These are phyloP conservation scores for Drosophila pandora DNA, from an alignment of 1,140 invertebrate species.

Conservation along the genomic window DNA sequence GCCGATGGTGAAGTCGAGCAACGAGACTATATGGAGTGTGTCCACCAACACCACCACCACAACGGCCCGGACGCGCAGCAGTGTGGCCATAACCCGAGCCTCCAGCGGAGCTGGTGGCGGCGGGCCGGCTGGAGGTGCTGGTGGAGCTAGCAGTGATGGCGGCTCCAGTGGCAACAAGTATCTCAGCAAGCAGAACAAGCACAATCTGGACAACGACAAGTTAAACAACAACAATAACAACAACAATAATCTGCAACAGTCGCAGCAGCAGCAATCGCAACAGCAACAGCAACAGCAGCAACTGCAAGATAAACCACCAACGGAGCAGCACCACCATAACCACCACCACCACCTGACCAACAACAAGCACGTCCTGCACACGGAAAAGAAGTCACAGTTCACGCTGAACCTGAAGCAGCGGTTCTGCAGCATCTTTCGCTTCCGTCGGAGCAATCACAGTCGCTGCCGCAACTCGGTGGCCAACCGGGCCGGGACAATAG, in stretches of 20 bases:
- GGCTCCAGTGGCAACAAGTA: conserved; percentile 65
- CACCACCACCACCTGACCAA: conserved; percentile 45
- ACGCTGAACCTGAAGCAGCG: conserved; percentile 91
- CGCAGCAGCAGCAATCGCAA: conserved; percentile 28
- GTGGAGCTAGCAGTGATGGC: conserved; percentile 76
- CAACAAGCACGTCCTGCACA: conserved; percentile 83
- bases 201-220: conserved; percentile 83
- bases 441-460: conserved; percentile 85
- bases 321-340: conserved; percentile 31
- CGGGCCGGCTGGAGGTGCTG: conserved; percentile 72
- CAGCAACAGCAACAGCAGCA: conserved; percentile 42
- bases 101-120: conserved; percentile 71
- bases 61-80: conserved; percentile 68
- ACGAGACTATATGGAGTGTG: conserved; percentile 76
- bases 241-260: conserved; percentile 46
- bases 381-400: conserved; percentile 81
- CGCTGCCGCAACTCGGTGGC: conserved; percentile 62
- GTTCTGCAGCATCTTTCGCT: conserved; percentile 92
- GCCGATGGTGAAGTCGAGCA: conserved; percentile 67
- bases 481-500: conserved; percentile 10
- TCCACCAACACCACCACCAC: conserved; percentile 61
- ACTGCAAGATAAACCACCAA: conserved; percentile 26
- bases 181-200: conserved; percentile 72
- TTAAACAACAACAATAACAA: conserved; percentile 79
- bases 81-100: conserved; percentile 48